phyloP scores from a whole-genome alignment of 30 jellyfish, hydroid and myxozoan genomes.

The Rhopilema esculentum region DNA sequence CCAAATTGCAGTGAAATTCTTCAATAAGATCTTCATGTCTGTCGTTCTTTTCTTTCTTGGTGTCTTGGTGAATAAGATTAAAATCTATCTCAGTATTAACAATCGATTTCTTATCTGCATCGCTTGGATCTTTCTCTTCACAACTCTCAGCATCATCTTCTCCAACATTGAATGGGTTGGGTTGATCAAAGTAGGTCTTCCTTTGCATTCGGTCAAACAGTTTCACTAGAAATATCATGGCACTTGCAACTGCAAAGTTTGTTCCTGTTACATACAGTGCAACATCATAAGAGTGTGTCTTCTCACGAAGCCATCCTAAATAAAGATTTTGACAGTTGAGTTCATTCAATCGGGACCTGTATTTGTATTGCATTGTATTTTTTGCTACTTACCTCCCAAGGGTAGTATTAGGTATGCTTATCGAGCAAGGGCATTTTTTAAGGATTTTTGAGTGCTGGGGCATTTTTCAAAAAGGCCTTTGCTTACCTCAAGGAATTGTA shows the following conservation, averaged over 20 bases:
- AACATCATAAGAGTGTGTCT: slow-evolving; percentile 34
- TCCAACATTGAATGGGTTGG: neutral
- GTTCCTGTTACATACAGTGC: slow-evolving; percentile 72
- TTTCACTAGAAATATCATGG: slow-evolving; percentile 48
- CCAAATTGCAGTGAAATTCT: neutral
- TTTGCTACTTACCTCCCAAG: too few relatives aligned
- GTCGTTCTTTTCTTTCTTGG: neutral
- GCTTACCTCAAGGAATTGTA: too few relatives aligned
- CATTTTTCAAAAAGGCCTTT: too few relatives aligned
- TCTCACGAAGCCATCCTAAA: slow-evolving; percentile 72
- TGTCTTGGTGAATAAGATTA: neutral
- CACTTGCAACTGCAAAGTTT: slow-evolving; percentile 46
- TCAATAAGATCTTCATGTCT: neutral
- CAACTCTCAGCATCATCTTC: neutral
- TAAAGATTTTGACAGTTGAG: too few relatives aligned
- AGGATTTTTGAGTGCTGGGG: too few relatives aligned
- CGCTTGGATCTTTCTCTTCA: neutral
- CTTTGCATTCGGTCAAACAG: neutral
- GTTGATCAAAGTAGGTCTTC: neutral
- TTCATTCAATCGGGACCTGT: neutral
- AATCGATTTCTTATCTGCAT: neutral
- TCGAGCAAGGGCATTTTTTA: too few relatives aligned
- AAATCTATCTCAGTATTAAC: neutral
- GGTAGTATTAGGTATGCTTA: too few relatives aligned
- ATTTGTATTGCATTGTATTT: too few relatives aligned